These are phyloP conservation scores for Eleutherodactylus coqui DNA, from an alignment of 2,797 vertebrate genomes.

Conservation along the genomic window DNA sequence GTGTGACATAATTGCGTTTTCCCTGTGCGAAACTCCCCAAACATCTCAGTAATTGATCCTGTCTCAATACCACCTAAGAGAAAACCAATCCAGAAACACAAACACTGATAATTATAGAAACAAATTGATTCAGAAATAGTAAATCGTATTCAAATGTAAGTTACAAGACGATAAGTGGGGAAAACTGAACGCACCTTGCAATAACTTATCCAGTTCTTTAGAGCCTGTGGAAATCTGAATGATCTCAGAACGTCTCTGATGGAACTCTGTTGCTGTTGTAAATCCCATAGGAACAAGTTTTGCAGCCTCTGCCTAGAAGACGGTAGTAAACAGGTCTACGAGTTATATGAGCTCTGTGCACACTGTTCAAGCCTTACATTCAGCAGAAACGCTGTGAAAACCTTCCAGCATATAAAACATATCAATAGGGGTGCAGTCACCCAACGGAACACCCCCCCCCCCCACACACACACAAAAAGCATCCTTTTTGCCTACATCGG, in stretches of 20 bases:
- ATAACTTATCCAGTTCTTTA: slow-evolving; percentile 95
- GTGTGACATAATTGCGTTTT: slow-evolving; percentile 98
- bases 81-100: not conserved
- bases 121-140: not conserved
- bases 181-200: slow-evolving; percentile 81
- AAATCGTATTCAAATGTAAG: too few relatives aligned
- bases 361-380: too few relatives aligned
- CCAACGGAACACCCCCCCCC: too few relatives aligned
- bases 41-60: slow-evolving; percentile 97
- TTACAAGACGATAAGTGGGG: not conserved
- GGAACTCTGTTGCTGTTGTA: slow-evolving; percentile 96
- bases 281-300: slow-evolving; percentile 98
- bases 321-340: slow-evolving; percentile 11
- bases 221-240: slow-evolving; percentile 97
- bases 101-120: not conserved
- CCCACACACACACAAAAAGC: too few relatives aligned
- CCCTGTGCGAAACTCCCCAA: slow-evolving; percentile 96
- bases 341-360: too few relatives aligned
- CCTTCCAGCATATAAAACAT: too few relatives aligned
- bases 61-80: slow-evolving; percentile 94
- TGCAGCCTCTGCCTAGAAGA: slow-evolving; percentile 87
- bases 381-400: too few relatives aligned
- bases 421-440: too few relatives aligned
- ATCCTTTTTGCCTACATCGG: too few relatives aligned
- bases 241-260: slow-evolving; percentile 94